Conservation (phyloP, 2,113 vertebrate genomes). For the Cnemophilus loriae region DNA sequence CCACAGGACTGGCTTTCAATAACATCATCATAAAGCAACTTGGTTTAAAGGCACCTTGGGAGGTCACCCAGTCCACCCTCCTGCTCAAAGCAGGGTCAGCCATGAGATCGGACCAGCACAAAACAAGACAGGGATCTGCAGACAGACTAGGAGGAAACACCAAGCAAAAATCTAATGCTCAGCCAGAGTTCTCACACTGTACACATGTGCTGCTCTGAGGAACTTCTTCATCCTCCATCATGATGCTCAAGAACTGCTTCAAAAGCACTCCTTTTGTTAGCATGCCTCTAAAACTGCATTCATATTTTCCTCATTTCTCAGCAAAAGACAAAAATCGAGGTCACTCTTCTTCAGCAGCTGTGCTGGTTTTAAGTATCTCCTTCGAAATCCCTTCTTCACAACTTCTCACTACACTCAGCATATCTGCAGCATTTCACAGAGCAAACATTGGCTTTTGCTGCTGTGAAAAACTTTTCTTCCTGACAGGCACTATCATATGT, state of each 20-base stretch:
- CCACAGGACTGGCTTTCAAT: neutral
- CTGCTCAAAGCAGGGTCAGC: neutral
- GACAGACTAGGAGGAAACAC: neutral
- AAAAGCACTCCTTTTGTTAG: neutral
- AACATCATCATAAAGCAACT: neutral
- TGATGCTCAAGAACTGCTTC: neutral
- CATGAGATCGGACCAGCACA: neutral
- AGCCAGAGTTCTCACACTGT: neutral
- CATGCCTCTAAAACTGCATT: neutral
- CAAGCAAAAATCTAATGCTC: neutral
- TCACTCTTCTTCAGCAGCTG: neutral
- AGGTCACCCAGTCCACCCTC: neutral
- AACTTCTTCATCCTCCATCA: neutral
- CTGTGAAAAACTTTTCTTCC: neutral
- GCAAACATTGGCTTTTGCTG: neutral
- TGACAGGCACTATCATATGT: neutral
- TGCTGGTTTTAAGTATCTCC: neutral
- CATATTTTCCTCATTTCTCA: neutral
- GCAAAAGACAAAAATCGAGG: neutral
- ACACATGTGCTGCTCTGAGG: neutral
- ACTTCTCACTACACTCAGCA: neutral
- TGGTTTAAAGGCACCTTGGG: neutral
- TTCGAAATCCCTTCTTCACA: neutral
- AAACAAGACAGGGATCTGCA: neutral
- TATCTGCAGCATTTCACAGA: neutral